A percentile compares a stretch with the other conserved stretches of the same genome.
phyloP scores from a whole-genome alignment of 2,888 invertebrate genomes.

The Hirtodrosophila confusa region DNA sequence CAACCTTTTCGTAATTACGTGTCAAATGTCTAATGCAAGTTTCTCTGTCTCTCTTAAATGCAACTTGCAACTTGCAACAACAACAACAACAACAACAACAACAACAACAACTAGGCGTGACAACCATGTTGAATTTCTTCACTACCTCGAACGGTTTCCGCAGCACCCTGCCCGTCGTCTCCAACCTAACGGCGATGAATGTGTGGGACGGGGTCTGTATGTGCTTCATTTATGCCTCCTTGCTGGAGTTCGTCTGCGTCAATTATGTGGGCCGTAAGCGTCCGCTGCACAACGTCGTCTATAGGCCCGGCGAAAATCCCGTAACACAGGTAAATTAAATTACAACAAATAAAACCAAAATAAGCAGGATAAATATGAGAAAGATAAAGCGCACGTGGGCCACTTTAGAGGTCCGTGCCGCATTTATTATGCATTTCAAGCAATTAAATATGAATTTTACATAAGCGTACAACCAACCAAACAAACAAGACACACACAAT shows the following conservation, averaged over 20 bases:
- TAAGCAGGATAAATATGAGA: not conserved
- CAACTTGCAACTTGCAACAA: constrained; percentile 9
- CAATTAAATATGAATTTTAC: constrained; percentile 53
- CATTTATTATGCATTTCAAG: constrained; percentile 49
- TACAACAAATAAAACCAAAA: constrained; percentile 7
- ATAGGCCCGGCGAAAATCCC: constrained; percentile 95
- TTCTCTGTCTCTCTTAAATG: constrained; percentile 29
- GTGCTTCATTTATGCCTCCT: constrained; percentile 98
- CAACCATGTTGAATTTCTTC: constrained; percentile 99
- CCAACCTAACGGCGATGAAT: constrained; percentile 97
- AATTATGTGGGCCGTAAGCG: constrained; percentile 97
- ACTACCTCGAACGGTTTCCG: constrained; percentile 97
- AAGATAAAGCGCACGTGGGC: constrained; percentile 2
- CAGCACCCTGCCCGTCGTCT: constrained; percentile 96
- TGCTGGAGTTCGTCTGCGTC: constrained; percentile 97
- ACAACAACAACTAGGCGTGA: constrained; percentile 88
- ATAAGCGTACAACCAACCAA: constrained; percentile 41
- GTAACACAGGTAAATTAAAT: constrained; percentile 91
- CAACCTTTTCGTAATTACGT: constrained; percentile 33
- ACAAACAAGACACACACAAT: constrained; percentile 26
- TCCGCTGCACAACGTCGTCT: constrained; percentile 94
- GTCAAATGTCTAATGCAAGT: constrained; percentile 55
- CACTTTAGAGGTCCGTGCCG: constrained; percentile 7
- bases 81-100: not conserved
- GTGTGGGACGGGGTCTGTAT: constrained; percentile 98